phyloP scores from a whole-genome alignment of 1,140 invertebrate species.

The Solenopsis invicta region DNA sequence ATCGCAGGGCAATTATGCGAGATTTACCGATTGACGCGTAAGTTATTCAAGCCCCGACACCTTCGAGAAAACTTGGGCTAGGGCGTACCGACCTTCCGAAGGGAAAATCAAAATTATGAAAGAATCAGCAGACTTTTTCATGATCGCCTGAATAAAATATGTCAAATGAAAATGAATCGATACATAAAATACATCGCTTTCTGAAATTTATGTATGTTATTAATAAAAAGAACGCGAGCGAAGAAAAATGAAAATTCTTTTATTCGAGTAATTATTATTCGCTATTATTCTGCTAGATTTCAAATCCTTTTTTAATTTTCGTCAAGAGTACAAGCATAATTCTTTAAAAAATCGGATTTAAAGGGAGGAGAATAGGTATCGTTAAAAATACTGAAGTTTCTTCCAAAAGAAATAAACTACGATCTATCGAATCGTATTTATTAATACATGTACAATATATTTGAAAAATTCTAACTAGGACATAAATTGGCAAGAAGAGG shows the following conservation, averaged over 20 bases:
- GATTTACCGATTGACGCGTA: slow-evolving; percentile 9
- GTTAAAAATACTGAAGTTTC: not conserved
- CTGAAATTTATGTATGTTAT: not conserved
- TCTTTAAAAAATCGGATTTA: not conserved
- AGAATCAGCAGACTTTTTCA: not conserved
- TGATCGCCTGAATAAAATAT: not conserved
- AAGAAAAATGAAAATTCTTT: not conserved
- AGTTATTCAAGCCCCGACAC: not conserved
- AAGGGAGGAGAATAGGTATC: not conserved
- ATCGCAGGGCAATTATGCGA: slow-evolving; percentile 50
- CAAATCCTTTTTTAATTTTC: not conserved
- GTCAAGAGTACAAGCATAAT: not conserved
- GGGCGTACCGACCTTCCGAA: not conserved
- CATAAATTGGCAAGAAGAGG: slow-evolving; percentile 55
- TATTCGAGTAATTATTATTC: not conserved
- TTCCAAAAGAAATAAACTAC: not conserved
- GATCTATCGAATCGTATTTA: not conserved
- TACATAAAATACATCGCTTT: not conserved
- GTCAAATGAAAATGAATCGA: not conserved
- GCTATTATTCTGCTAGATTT: not conserved
- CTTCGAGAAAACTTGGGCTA: not conserved
- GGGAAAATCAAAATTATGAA: not conserved
- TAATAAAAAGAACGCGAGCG: not conserved
- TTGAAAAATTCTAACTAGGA: slow-evolving; percentile 4
- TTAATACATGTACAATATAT: not conserved